These are phyloP conservation scores for Nanorana parkeri DNA, from an alignment of 2,113 vertebrate genomes.

Conservation along the genomic window DNA sequence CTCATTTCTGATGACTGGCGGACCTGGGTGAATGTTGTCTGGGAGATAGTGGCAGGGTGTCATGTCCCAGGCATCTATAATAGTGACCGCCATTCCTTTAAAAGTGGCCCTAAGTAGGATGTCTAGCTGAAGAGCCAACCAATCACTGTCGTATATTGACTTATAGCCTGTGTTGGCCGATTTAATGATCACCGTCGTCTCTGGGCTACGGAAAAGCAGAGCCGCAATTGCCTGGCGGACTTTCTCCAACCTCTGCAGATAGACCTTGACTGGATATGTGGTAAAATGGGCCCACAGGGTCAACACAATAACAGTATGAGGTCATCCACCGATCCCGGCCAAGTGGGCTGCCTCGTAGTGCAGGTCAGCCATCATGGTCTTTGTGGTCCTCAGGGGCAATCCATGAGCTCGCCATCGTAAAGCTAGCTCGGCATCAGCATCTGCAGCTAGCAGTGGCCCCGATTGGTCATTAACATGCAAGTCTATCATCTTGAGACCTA, in stretches of 20 bases:
- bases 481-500: conserved; percentile 56
- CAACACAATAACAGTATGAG: conserved; percentile 53
- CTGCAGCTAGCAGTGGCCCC: conserved; percentile 42
- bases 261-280: conserved; percentile 43
- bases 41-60: conserved; percentile 61
- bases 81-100: conserved; percentile 57
- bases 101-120: conserved; percentile 54
- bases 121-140: conserved; percentile 63
- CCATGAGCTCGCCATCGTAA: conserved; percentile 60
- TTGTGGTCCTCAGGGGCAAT: conserved; percentile 51
- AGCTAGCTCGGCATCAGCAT: conserved; percentile 28
- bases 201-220: conserved; percentile 50
- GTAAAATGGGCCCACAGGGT: conserved; percentile 59
- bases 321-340: conserved; percentile 52
- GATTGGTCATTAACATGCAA: conserved; percentile 29
- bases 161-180: conserved; percentile 61
- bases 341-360: conserved; percentile 61
- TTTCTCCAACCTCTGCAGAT: conserved; percentile 44
- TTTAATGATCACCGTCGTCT: conserved; percentile 58
- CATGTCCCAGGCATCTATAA: conserved; percentile 65
- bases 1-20: conserved; percentile 58
- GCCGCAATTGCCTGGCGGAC: conserved; percentile 50
- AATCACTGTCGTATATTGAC: conserved; percentile 58
- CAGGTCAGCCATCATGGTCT: conserved; percentile 45
- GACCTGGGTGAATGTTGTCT: conserved; percentile 53